A percentile compares a stretch with the other conserved stretches of the same genome.
These are phyloP conservation scores for Agelaius phoeniceus DNA, from an alignment of 2,113 vertebrate genomes.

Conservation along the genomic window DNA sequence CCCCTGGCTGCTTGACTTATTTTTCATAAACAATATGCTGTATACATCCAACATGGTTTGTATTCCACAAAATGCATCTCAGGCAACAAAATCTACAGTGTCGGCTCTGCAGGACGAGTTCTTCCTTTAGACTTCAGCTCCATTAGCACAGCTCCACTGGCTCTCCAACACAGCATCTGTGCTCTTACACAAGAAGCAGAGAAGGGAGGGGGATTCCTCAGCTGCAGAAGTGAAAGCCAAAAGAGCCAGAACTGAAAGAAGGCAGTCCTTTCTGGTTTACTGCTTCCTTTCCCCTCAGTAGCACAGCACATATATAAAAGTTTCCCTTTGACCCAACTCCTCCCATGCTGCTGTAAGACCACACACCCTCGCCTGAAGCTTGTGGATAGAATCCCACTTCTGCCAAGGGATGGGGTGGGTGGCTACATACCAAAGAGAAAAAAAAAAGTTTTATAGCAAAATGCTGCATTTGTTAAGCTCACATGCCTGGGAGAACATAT, in stretches of 20 bases:
- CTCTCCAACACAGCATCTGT: background rate
- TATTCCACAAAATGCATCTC: slow-evolving; percentile 1
- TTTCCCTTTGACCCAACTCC: slow-evolving; percentile 41
- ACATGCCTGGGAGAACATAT: slow-evolving; percentile 1
- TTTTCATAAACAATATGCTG: slow-evolving; percentile 3
- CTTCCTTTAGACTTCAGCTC: slow-evolving; percentile 17
- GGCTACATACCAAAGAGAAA: background rate
- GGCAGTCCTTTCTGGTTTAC: slow-evolving; percentile 46
- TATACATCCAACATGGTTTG: background rate
- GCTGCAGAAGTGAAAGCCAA: slow-evolving; percentile 10
- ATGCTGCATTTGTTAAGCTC: background rate
- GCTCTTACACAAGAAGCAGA: background rate
- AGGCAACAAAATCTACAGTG: background rate
- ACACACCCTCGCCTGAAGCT: background rate
- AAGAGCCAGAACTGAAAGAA: background rate
- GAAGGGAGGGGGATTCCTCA: background rate
- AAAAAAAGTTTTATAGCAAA: background rate
- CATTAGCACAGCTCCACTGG: background rate
- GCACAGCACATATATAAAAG: slow-evolving; percentile 8
- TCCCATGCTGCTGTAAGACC: slow-evolving; percentile 44
- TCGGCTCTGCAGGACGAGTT: background rate
- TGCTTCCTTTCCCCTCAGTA: slow-evolving; percentile 11
- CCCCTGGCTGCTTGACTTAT: background rate
- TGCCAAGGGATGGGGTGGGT: background rate
- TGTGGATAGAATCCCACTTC: background rate